Evolutionary conservation across 2,113 vertebrate species (phyloP), one percentile per base, ranked within the genome.

Genomic region (Oncorhynchus clarkii): DNA sequence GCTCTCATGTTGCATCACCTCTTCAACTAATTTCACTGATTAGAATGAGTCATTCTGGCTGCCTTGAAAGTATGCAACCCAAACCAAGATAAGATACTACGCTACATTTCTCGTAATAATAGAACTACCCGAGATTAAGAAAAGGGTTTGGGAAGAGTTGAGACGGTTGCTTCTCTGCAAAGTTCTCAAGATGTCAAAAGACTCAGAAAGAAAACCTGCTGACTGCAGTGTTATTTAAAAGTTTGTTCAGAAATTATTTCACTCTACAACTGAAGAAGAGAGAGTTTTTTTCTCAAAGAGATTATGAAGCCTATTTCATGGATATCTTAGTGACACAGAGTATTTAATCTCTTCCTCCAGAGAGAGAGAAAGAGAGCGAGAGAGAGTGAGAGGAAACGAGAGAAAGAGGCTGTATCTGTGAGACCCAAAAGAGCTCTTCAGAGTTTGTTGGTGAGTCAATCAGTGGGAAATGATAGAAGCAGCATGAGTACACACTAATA

Each of bases 1-100:
- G 80, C 89, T 81, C 5, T 68, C 69, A 11, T 72, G 54, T 92
- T 92, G 82, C 91, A 83, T 91, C 91, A 92, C 78, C 76, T 82
- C 73, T 81, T 84, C 82, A 83, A 86, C 85, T 86, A 85, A 85
- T 84, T 77, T 72, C 18, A 54, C 45, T 20, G 67, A 67, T 85
- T 75, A 75, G 72, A 84, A 83, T 81, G 78, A 87, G 78, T 72
- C 26, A 29, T 80, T 86, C 82, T 89, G 88, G 78, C 84, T 2
- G 66, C 65, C 18, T 3, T 60, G 68, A 72, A 74, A 65, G 72
- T 85, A 76, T 26, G 76, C 76, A 81, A 80, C 77, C 26, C 74
- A 86, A 80, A 80, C 81, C 74, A 76, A 18, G 84, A 86, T 85
- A 80, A 88, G 76, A 78, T 29, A 67, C 78, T 45, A 64, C 13